Evolutionary conservation across 1,140 invertebrate genomes (phyloP).

Genomic region (Drosophila saltans): DNA sequence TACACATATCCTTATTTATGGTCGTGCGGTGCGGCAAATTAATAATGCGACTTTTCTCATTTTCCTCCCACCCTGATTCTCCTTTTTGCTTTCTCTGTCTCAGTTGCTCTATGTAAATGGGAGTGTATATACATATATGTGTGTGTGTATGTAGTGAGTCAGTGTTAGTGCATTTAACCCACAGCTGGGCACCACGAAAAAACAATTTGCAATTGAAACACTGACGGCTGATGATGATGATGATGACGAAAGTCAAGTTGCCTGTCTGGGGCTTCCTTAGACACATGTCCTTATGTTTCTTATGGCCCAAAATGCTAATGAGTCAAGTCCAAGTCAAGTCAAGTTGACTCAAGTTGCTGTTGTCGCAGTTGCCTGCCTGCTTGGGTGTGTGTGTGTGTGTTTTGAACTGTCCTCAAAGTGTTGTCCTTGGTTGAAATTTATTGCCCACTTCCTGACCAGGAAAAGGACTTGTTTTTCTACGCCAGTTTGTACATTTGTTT

Average conservation of each 20-base stretch:
- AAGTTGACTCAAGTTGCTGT: slow-evolving; percentile 2
- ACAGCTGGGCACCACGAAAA: slow-evolving; percentile 51
- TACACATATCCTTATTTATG: slow-evolving; percentile 70
- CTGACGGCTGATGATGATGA: slow-evolving; percentile 49
- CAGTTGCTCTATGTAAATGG: slow-evolving; percentile 51
- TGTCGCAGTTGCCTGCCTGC: neutral
- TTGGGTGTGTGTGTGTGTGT: too few species aligned
- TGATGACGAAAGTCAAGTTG: slow-evolving; percentile 49
- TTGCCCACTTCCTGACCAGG: slow-evolving; percentile 66
- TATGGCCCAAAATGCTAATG: slow-evolving; percentile 75
- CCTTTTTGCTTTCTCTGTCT: neutral
- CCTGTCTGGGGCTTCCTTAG: slow-evolving; percentile 50
- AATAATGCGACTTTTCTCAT: slow-evolving; percentile 78
- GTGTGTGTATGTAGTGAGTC: slow-evolving; percentile 37
- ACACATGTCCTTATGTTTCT: slow-evolving; percentile 55
- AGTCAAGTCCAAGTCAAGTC: slow-evolving; percentile 44
- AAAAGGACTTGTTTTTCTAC: slow-evolving; percentile 29
- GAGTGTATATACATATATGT: slow-evolving; percentile 30
- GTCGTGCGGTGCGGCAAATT: slow-evolving; percentile 77
- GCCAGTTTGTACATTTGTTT: slow-evolving; percentile 1
- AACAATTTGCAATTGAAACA: slow-evolving; percentile 76
- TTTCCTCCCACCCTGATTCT: slow-evolving; percentile 40
- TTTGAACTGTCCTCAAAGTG: slow-evolving; percentile 34
- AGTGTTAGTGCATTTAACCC: slow-evolving; percentile 56
- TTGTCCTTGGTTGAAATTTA: slow-evolving; percentile 64